phyloP scores from a whole-genome alignment of 2,113 vertebrate species.

The Seriola quinqueradiata region DNA sequence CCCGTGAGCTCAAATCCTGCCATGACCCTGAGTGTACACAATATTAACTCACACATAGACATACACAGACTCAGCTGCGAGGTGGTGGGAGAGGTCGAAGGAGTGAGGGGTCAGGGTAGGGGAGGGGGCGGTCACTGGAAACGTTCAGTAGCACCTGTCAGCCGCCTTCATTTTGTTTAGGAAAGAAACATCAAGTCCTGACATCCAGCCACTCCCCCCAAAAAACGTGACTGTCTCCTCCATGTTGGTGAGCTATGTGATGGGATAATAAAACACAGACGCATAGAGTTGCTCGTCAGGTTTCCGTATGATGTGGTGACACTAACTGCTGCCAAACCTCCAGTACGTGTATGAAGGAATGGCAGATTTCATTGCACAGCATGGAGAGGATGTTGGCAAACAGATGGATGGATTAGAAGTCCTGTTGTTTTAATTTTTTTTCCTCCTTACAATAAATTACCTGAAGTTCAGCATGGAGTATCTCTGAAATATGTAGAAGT shows the following conservation, averaged over 20 bases:
- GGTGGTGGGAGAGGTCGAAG: constrained; percentile 5
- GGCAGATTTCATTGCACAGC: not conserved
- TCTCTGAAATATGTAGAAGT: not conserved
- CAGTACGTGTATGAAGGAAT: not conserved
- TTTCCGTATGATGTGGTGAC: not conserved
- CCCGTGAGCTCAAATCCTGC: constrained; percentile 31
- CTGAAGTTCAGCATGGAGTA: not conserved
- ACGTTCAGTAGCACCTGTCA: constrained; percentile 57
- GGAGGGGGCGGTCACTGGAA: constrained; percentile 34
- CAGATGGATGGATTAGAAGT: not conserved
- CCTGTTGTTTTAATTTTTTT: not conserved
- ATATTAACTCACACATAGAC: constrained; percentile 26
- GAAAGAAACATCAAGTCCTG: not conserved
- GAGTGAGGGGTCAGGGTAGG: constrained; percentile 35
- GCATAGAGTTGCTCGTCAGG: not conserved
- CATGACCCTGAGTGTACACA: not conserved
- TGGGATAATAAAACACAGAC: not conserved
- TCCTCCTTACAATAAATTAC: no score
- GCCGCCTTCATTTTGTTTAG: constrained; percentile 41
- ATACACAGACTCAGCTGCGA: constrained; percentile 30
- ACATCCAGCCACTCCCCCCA: constrained; percentile 19
- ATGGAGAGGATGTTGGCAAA: not conserved
- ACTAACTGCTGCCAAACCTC: not conserved
- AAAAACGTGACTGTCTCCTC: not conserved
- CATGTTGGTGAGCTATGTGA: not conserved